A percentile compares a stretch with the other conserved stretches of the same genome.
phyloP scores from a whole-genome alignment of 2,888 invertebrate species.

The Noctua janthina region DNA sequence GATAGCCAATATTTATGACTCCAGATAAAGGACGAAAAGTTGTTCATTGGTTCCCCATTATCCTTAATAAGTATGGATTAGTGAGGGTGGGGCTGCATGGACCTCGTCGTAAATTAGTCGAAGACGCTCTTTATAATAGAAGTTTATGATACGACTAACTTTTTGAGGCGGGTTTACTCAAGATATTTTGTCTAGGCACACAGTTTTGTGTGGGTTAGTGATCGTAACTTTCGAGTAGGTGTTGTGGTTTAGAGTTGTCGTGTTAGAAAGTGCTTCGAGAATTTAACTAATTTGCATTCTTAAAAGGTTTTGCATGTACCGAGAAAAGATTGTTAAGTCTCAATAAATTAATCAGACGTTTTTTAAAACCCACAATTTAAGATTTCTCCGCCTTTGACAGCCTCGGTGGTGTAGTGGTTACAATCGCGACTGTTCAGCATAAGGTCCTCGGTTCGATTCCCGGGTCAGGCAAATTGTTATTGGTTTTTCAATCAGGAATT shows the following conservation, averaged over 20 bases:
- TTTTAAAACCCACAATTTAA: background rate
- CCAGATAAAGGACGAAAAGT: conserved; percentile 87
- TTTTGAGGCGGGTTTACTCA: conserved; percentile 63
- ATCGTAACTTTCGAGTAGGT: conserved; percentile 34
- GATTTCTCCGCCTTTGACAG: background rate
- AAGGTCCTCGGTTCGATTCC: too few relatives aligned
- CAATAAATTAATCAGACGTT: conserved; percentile 10
- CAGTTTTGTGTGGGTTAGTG: conserved; percentile 15
- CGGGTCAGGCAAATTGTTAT: too few relatives aligned
- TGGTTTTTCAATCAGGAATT: too few relatives aligned
- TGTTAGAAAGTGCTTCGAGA: conserved; percentile 38
- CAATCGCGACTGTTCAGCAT: too few relatives aligned
- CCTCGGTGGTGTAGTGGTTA: too few relatives aligned
- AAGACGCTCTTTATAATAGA: conserved; percentile 84
- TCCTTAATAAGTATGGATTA: conserved; percentile 90
- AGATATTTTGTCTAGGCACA: conserved; percentile 46
- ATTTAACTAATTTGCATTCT: conserved; percentile 48
- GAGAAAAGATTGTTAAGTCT: conserved; percentile 15
- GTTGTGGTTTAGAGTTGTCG: conserved; percentile 30
- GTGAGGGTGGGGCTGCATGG: conserved; percentile 81
- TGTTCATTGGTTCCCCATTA: conserved; percentile 88
- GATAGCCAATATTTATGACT: conserved; percentile 84
- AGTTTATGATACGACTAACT: conserved; percentile 80
- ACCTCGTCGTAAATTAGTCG: conserved; percentile 84
- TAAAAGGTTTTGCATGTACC: conserved; percentile 51